Conservation (phyloP, 2,797 vertebrate genomes). For the Erethizon dorsatum region DNA sequence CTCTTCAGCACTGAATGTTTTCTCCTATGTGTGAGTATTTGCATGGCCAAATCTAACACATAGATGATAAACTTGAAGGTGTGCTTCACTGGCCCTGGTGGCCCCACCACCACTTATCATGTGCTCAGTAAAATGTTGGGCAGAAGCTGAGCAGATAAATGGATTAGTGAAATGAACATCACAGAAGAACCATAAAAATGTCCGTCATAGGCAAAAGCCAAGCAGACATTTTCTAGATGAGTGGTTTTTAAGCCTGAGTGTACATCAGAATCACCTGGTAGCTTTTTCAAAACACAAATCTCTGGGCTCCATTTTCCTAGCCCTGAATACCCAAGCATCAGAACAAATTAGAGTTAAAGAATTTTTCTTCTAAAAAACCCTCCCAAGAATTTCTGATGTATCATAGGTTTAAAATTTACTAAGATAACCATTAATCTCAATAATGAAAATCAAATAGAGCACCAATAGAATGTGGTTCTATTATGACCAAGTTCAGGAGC, state of each 20-base stretch:
- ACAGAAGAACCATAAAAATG: background rate
- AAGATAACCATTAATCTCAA: constrained; percentile 19
- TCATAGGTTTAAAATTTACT: background rate
- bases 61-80: background rate
- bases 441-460: constrained; percentile 5
- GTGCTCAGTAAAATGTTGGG: background rate
- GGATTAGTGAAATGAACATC: constrained; percentile 3
- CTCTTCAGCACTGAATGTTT: background rate
- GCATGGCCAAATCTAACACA: background rate
- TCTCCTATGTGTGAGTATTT: background rate
- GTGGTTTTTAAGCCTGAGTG: background rate
- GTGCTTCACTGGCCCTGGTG: background rate
- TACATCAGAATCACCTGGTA: background rate
- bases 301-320: background rate
- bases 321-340: background rate
- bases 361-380: background rate
- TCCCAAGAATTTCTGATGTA: background rate
- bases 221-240: background rate
- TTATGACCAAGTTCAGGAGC: background rate
- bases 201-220: background rate
- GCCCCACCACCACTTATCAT: background rate
- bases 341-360: background rate
- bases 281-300: constrained; percentile 16
- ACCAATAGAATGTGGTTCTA: background rate
- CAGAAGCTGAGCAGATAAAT: background rate